These are phyloP conservation scores for Crotophaga sulcirostris DNA, from an alignment of 2,113 vertebrate species.

Conservation along the genomic window DNA sequence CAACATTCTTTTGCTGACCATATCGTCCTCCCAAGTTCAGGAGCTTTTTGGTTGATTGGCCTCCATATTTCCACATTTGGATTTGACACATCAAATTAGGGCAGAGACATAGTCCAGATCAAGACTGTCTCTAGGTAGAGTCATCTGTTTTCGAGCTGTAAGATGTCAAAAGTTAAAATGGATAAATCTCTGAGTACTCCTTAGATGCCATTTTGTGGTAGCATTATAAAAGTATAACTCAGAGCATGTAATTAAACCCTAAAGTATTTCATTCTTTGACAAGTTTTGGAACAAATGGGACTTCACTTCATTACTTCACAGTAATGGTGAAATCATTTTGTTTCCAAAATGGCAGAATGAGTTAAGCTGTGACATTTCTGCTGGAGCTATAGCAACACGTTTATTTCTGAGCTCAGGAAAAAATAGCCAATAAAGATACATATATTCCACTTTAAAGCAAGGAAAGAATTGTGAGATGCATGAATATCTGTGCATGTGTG, in stretches of 20 bases:
- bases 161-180: background rate
- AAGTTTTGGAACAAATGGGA: background rate
- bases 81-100: background rate
- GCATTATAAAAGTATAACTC: background rate
- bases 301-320: too few species aligned
- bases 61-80: background rate
- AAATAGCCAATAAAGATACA: background rate
- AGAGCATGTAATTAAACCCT: conserved; percentile 11
- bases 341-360: background rate
- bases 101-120: background rate
- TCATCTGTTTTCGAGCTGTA: background rate
- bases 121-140: background rate
- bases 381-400: background rate
- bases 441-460: background rate
- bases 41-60: background rate
- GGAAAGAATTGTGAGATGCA: background rate
- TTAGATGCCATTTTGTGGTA: background rate
- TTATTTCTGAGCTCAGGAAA: background rate
- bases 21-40: background rate
- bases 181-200: background rate
- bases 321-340: background rate
- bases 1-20: background rate
- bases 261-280: conserved; percentile 8
- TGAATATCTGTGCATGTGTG: background rate
- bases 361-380: background rate